Base-by-base conservation (phyloP, 2,888 invertebrate species). In the Phrixothrix hirtus region DNA sequence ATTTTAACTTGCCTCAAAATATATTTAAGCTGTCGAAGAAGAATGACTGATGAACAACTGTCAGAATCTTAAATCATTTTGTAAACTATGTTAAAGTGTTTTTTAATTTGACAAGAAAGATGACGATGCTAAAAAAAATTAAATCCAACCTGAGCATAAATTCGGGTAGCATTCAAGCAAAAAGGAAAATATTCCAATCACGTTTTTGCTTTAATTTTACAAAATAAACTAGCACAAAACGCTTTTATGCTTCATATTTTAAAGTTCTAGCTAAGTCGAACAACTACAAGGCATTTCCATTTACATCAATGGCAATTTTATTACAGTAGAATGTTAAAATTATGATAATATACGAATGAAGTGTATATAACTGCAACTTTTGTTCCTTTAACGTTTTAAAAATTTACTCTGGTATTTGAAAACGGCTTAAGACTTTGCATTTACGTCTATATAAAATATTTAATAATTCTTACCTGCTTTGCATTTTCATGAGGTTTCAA, bases 211-310 rank as follows among this genome's bases (percentile, higher is more conserved):
- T 52, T 52, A 52, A 52, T 52, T 52, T 45, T 43, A 9, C 37
- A 46, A 52, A 52, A 52, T 52, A 52, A 52, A 46, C 42, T 47
- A 42, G 37, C 37, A 42, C 46, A 52, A 46, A 47, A 47, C 46
- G 52, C 52, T 52, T 52, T 52, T 52, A 47, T 52, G 37, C 35
- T 32, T 47, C 36, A 31, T 42, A 47, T 52, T 47, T 42, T 52
- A 46, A 52, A 52, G 52, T 52, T 52, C 31, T 30, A 34, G 34
- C 16, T 50, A 45, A 52, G 46, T 37, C 42, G 46, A 47, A 46
- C n/a, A n/a, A n/a, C 42, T 52, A 52, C 52, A 52, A 46, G 52
- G 36, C 46, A 52, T 42, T 52, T 52, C 52, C 52, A 52, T 52
- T 52, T 52, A 52, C 46, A 47, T 47, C 52, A 52, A 52, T 52